Percentiles rank a stretch among this genome's conserved stretches.
Conservation (phyloP, 2,113 vertebrate genomes). For the Felis chaus region DNA sequence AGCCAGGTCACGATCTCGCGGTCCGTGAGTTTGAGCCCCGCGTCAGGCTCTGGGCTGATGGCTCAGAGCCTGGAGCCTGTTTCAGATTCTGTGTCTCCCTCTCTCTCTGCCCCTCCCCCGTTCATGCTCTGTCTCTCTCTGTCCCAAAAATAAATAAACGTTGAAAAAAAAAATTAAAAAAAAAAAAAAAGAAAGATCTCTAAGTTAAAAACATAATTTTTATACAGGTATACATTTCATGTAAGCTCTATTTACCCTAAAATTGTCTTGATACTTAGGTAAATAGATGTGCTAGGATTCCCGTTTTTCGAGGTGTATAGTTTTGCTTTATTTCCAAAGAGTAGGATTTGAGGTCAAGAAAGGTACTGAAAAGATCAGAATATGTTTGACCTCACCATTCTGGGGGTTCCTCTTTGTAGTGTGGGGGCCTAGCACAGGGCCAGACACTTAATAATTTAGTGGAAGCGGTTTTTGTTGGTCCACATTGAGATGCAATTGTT, state of each 20-base stretch:
- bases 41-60: too few relatives aligned
- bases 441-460: neutral
- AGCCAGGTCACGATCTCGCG: too few relatives aligned
- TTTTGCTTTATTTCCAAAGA: constrained; percentile 24
- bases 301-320: neutral
- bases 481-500: neutral
- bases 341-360: neutral
- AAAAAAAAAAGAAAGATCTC: neutral
- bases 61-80: too few relatives aligned
- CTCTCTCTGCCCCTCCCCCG: too few relatives aligned
- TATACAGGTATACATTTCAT: neutral
- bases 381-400: neutral
- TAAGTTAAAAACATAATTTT: neutral
- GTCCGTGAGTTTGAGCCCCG: too few relatives aligned
- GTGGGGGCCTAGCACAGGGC: neutral
- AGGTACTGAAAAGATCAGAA: neutral
- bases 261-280: neutral
- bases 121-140: too few relatives aligned
- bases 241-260: neutral
- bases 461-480: neutral
- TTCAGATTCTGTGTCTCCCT: too few relatives aligned
- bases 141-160: too few relatives aligned
- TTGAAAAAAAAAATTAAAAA: neutral
- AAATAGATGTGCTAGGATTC: neutral
- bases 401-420: neutral